phyloP scores from a whole-genome alignment of 2,888 invertebrate species.

The Drosophila multiciliata region DNA sequence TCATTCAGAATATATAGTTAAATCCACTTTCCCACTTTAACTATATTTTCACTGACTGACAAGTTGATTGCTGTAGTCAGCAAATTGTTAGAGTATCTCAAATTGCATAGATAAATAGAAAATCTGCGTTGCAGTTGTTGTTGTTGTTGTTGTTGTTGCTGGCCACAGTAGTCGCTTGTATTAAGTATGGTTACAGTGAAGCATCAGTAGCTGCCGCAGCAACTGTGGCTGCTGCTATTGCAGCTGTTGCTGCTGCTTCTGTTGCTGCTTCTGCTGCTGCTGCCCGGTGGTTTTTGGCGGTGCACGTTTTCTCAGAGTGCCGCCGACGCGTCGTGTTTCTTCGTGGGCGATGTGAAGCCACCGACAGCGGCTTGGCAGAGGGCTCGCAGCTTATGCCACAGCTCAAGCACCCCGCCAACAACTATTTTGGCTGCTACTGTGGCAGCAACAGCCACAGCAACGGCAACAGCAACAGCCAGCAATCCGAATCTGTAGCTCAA shows the following conservation, averaged over 20 bases:
- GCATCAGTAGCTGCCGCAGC: slow-evolving; percentile 21
- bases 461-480: slow-evolving; percentile 31
- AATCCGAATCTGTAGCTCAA: slow-evolving; percentile 6
- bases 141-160: slow-evolving; percentile 35
- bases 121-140: slow-evolving; percentile 37
- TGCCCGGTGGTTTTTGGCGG: slow-evolving; percentile 49
- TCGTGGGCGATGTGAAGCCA: slow-evolving; percentile 74
- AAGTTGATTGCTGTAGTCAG: slow-evolving; percentile 13
- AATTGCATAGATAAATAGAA: slow-evolving; percentile 31
- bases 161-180: slow-evolving; percentile 30
- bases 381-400: slow-evolving; percentile 2
- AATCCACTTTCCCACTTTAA: neutral
- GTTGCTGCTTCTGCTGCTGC: slow-evolving; percentile 7
- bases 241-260: neutral
- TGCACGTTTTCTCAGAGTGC: slow-evolving; percentile 72
- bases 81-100: slow-evolving; percentile 23
- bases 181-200: slow-evolving; percentile 14
- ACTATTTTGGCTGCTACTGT: slow-evolving; percentile 78
- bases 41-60: no score
- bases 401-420: slow-evolving; percentile 33
- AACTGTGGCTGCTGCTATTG: slow-evolving; percentile 10
- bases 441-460: slow-evolving; percentile 43
- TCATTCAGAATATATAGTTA: rapidly evolving
- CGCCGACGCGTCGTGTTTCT: slow-evolving; percentile 75
- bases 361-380: slow-evolving; percentile 16